These are phyloP conservation scores for Pollenia amentaria DNA, from an alignment of 2,888 invertebrate species.

Conservation along the genomic window DNA sequence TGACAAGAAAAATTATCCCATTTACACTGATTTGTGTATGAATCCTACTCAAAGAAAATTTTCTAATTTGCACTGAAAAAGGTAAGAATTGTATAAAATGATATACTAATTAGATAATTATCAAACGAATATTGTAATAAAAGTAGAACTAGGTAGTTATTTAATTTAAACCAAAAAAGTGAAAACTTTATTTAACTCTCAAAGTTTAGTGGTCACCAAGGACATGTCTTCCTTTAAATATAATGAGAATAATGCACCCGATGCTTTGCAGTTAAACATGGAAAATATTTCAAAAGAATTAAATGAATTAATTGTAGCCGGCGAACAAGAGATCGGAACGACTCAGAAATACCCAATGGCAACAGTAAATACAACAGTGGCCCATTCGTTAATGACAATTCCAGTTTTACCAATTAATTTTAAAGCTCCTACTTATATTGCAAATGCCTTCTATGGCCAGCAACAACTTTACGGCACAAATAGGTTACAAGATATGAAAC, in stretches of 20 bases:
- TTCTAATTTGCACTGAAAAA: constrained; percentile 7
- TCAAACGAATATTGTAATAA: not conserved
- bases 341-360: constrained; percentile 6
- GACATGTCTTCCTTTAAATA: constrained; percentile 27
- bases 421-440: not conserved
- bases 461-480: not conserved
- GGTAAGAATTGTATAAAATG: not conserved
- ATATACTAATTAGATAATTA: not conserved
- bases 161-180: not conserved
- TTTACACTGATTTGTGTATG: not conserved
- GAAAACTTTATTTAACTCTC: not conserved
- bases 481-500: not conserved
- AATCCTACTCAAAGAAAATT: not conserved
- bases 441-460: not conserved
- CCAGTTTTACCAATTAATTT: constrained; percentile 10
- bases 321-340: constrained; percentile 33
- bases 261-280: constrained; percentile 70
- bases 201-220: not conserved
- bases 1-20: constrained; percentile 15
- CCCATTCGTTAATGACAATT: not conserved
- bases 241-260: constrained; percentile 35
- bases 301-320: constrained; percentile 57
- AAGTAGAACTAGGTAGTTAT: not conserved
- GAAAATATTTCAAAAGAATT: constrained; percentile 72
- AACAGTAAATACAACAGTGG: not conserved